Evolutionary conservation across 2,797 vertebrate genomes (phyloP).

Genomic region (Sebastiscus tertius): DNA sequence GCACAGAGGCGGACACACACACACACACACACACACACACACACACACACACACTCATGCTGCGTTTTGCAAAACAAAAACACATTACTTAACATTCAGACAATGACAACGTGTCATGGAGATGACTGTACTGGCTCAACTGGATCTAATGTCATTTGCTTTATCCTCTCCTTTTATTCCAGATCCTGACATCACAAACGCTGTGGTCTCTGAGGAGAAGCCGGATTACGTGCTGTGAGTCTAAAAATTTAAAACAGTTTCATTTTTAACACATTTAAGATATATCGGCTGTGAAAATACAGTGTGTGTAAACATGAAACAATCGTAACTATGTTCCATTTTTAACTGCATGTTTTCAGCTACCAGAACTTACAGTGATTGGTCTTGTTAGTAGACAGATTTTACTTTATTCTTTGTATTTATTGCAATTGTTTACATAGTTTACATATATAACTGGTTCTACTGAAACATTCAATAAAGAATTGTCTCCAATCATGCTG

Average conservation of each 20-base stretch:
- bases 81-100: constrained; percentile 31
- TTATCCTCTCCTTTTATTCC: constrained; percentile 44
- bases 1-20: not conserved
- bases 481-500: not conserved
- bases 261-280: not conserved
- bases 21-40: not conserved
- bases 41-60: not conserved
- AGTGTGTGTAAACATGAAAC: not conserved
- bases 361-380: not conserved
- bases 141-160: constrained; percentile 17
- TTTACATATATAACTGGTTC: not conserved
- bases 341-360: not conserved
- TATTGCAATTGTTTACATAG: not conserved
- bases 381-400: not conserved
- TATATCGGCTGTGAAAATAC: too few relatives aligned
- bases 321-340: not conserved
- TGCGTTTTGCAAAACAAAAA: constrained; percentile 51
- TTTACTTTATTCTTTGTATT: not conserved
- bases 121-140: not conserved
- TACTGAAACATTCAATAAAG: not conserved
- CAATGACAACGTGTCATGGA: constrained; percentile 10
- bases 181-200: constrained; percentile 72
- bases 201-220: constrained; percentile 75
- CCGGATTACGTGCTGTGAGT: constrained; percentile 88
- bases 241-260: not conserved